These are phyloP conservation scores for Neoniphon sammara DNA, from an alignment of 2,797 vertebrate species.

Conservation along the genomic window DNA sequence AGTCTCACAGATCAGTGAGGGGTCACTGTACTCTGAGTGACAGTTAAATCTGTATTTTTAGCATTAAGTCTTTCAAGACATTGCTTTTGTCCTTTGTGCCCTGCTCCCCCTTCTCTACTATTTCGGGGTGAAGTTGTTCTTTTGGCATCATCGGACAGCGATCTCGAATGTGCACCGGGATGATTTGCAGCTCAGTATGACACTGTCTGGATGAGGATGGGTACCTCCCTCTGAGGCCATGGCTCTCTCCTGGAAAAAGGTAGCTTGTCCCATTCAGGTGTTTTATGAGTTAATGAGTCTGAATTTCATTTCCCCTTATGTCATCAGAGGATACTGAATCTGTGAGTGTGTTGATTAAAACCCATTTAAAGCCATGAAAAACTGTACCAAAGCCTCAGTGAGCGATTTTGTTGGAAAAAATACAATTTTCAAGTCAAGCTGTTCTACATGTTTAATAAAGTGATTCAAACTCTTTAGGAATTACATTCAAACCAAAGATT, in stretches of 20 bases:
- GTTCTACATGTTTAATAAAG: constrained; percentile 29
- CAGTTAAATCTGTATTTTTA: too few relatives aligned
- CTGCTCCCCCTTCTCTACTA: neutral
- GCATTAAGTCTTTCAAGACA: too few relatives aligned
- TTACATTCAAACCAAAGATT: neutral
- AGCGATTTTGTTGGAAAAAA: constrained; percentile 56
- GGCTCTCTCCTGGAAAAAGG: constrained; percentile 43
- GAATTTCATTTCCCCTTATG: constrained; percentile 69
- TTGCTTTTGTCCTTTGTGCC: too few relatives aligned
- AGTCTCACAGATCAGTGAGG: too few relatives aligned
- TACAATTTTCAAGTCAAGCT: constrained; percentile 61
- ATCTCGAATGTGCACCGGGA: constrained; percentile 18
- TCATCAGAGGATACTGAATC: constrained; percentile 61
- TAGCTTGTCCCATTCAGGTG: constrained; percentile 48
- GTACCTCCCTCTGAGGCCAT: constrained; percentile 44
- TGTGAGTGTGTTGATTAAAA: constrained; percentile 72
- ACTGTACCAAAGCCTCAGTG: constrained; percentile 47
- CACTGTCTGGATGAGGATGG: constrained; percentile 45
- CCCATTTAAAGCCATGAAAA: constrained; percentile 61
- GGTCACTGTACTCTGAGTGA: too few relatives aligned
- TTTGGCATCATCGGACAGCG: constrained; percentile 15
- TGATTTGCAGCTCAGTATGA: constrained; percentile 19
- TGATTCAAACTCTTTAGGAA: constrained; percentile 4
- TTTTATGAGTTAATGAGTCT: constrained; percentile 70
- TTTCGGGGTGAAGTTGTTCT: constrained; percentile 1